These are phyloP conservation scores for Drosophila robusta DNA, from an alignment of 2,888 invertebrate genomes.

Conservation along the genomic window DNA sequence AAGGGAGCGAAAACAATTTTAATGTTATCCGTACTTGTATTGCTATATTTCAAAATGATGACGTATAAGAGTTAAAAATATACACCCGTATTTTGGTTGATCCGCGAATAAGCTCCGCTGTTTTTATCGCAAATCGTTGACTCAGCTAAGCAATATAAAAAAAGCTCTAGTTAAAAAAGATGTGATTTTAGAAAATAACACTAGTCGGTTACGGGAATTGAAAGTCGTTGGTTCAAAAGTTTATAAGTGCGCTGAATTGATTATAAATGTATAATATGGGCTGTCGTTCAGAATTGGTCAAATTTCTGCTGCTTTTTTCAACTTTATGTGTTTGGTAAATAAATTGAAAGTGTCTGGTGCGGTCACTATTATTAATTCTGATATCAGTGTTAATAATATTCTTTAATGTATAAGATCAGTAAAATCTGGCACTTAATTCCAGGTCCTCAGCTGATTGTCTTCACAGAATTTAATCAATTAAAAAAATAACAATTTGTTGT, in stretches of 20 bases:
- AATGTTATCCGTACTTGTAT: no score
- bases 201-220: slow-evolving; percentile 7
- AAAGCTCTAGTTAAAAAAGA: not conserved
- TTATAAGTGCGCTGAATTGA: not conserved
- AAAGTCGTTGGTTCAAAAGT: not conserved
- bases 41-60: not conserved
- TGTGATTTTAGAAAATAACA: not conserved
- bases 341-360: not conserved
- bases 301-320: slow-evolving; percentile 26
- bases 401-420: no score
- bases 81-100: not conserved
- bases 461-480: no score
- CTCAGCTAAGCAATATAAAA: not conserved
- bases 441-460: no score
- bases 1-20: no score
- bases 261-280: slow-evolving; percentile 12
- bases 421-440: no score
- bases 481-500: no score
- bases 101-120: not conserved
- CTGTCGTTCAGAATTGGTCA: slow-evolving; percentile 23
- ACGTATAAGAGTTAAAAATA: not conserved
- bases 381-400: not conserved
- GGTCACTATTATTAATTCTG: not conserved
- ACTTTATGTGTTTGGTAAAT: slow-evolving; percentile 33
- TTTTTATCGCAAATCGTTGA: not conserved